Conservation (phyloP, 2,888 invertebrate species). For the Tinea pellionella region DNA sequence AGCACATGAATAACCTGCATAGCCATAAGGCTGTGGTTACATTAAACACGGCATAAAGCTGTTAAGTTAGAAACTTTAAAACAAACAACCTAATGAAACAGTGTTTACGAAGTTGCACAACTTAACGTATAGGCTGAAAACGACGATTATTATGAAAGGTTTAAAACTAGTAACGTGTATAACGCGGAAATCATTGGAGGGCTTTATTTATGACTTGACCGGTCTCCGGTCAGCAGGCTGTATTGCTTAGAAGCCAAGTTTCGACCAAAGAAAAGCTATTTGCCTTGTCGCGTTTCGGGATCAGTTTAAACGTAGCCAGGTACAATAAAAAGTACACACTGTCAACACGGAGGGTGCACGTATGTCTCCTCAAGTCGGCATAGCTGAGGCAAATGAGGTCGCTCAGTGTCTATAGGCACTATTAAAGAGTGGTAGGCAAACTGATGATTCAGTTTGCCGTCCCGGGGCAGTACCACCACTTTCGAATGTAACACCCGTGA, state of each 20-base stretch:
- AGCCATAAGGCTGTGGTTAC: not conserved
- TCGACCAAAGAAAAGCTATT: no score
- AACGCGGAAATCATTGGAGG: slow-evolving; percentile 32
- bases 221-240: not conserved
- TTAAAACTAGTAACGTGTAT: slow-evolving; percentile 19
- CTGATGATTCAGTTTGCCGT: no score
- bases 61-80: slow-evolving; percentile 4
- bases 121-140: slow-evolving; percentile 5
- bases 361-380: no score
- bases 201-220: slow-evolving; percentile 33
- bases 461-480: no score
- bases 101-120: not conserved
- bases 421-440: no score
- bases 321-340: no score
- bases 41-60: not conserved
- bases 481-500: no score
- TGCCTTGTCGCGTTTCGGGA: no score
- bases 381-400: no score
- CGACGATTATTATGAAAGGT: slow-evolving; percentile 20
- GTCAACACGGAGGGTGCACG: no score
- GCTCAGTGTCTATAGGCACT: no score
- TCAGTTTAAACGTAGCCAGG: no score
- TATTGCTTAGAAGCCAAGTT: not conserved
- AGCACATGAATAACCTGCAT: not conserved
- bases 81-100: slow-evolving; percentile 7